phyloP scores from a whole-genome alignment of 2,113 vertebrate genomes.

The Anhinga rufa region DNA sequence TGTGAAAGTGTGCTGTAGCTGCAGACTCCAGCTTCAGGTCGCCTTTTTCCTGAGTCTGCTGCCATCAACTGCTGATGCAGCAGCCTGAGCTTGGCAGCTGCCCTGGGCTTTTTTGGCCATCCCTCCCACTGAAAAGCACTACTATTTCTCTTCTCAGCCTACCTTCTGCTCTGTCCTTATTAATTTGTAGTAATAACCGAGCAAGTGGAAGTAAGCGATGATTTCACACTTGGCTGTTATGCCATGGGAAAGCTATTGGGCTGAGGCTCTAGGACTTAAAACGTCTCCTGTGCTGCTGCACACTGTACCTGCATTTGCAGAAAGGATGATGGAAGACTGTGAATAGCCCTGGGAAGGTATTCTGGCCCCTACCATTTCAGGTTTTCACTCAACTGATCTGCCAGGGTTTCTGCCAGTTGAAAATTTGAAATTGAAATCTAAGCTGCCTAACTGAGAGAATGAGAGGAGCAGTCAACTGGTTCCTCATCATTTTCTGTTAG shows the following conservation, averaged over 20 bases:
- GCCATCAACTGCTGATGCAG: not conserved
- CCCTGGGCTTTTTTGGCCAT: not conserved
- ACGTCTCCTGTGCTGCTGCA: not conserved
- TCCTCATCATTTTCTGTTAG: not conserved
- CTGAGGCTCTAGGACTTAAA: constrained; percentile 15
- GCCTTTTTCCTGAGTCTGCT: not conserved
- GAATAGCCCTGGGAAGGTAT: constrained; percentile 24
- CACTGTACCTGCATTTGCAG: not conserved
- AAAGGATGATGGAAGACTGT: constrained; percentile 17
- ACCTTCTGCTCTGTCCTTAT: constrained; percentile 26
- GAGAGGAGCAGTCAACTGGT: not conserved
- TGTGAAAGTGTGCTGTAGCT: not conserved
- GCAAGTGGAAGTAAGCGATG: constrained; percentile 27
- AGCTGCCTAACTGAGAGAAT: not conserved
- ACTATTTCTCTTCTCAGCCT: not conserved
- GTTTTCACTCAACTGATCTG: constrained; percentile 6
- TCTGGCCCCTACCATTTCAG: not conserved
- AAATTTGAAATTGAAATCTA: constrained; percentile 21
- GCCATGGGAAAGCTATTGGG: not conserved
- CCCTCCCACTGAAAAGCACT: not conserved
- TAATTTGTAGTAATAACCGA: constrained; percentile 25
- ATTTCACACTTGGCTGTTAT: not conserved
- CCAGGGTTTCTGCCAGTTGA: constrained; percentile 34
- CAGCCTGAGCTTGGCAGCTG: not conserved
- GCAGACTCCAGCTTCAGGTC: not conserved